Evolutionary conservation across 2,113 vertebrate genomes (phyloP), one percentile per base, ranked within the genome.

Genomic region (Megaleporinus macrocephalus): DNA sequence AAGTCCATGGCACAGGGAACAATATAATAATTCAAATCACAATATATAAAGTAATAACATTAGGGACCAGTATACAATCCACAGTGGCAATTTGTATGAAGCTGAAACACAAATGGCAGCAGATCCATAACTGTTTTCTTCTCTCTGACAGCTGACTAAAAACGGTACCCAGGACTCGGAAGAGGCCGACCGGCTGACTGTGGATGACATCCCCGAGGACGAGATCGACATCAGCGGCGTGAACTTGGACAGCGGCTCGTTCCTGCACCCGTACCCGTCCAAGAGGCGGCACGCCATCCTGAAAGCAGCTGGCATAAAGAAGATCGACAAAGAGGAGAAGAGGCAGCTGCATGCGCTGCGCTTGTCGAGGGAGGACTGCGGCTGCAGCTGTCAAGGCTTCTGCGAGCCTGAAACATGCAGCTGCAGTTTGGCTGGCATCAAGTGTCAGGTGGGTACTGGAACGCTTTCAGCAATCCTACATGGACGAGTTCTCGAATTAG

Each of bases 271-370:
- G 6, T 96, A 97, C 86, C 93, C 96, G 0, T 94, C 97, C 27
- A 97, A 96, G 85, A 94, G 91, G 70, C 93, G 97, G 20, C 94
- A 97, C 0, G 90, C 94, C 0, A 93, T 99, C 77, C 96, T 99
- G 59, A 97, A 96, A 84, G 93, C 95, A 0, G 84, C 96, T 0
- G 98, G 98, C 0, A 95, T 99, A 65, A 97, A 98, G 86, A 97
- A 97, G 91, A 96, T 99, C 0, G 96, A 99, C 88, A 96, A 95
- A 5, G 96, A 98, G 77, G 98, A 99, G 92, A 99, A 98, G 89
- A 86, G 94, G 62, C 96, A 98, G 89, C 94, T 99, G 86, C 95
- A 97, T 18, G 95, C 92, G 24, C 93, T 99, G 86, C 94, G 98
- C 36, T 90, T 94, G 44, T 98, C 97, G 36, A 94, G 98, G 65